These are phyloP conservation scores for Sclerodermus sp. DNA, from an alignment of 2,888 invertebrate species.

Conservation along the genomic window DNA sequence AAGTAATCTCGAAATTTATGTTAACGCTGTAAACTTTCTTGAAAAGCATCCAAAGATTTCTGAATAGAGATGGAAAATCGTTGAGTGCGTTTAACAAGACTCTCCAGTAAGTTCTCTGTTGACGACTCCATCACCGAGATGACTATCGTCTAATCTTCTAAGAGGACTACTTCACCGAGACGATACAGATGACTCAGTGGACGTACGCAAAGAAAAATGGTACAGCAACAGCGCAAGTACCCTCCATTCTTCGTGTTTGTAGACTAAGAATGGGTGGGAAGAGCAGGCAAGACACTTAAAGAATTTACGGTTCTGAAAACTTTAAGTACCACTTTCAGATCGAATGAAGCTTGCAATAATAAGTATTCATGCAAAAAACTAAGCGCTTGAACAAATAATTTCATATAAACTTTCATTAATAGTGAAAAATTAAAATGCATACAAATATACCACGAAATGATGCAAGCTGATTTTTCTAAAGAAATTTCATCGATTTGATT, in stretches of 20 bases:
- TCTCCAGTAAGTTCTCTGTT: too few species aligned
- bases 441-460: too few species aligned
- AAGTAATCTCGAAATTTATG: too few species aligned
- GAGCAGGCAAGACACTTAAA: conserved; percentile 49
- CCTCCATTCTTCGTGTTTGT: not conserved
- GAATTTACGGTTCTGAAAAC: conserved; percentile 53
- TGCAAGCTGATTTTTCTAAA: too few species aligned
- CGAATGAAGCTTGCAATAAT: conserved; percentile 17
- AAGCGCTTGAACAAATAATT: too few species aligned
- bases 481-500: too few species aligned
- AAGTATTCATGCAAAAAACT: not conserved
- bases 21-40: too few species aligned
- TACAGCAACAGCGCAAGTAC: conserved; percentile 21
- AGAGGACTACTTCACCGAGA: conserved; percentile 9
- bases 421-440: too few species aligned
- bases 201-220: conserved; percentile 34
- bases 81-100: too few species aligned
- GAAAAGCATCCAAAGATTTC: too few species aligned
- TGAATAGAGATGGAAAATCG: too few species aligned
- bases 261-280: conserved; percentile 27
- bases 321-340: conserved; percentile 37
- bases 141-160: conserved; percentile 28
- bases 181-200: conserved; percentile 16
- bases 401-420: too few species aligned
- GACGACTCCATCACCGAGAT: conserved; percentile 18